Evolutionary conservation across 2,113 vertebrate species (phyloP).

Genomic region (Muntiacus muntjak): DNA sequence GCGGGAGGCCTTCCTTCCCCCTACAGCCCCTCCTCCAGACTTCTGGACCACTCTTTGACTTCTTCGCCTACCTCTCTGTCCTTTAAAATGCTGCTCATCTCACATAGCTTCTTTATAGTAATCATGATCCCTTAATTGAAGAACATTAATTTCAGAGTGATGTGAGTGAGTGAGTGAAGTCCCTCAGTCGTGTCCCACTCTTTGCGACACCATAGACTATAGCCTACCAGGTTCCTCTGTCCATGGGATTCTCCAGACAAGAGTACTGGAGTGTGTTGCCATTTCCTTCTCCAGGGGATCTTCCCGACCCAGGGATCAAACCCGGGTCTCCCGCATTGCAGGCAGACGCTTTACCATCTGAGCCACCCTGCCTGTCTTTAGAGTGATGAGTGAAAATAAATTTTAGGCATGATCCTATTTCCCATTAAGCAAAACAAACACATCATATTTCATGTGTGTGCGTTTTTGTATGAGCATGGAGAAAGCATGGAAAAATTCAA

Average conservation of each 20-base stretch:
- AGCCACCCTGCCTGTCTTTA: neutral
- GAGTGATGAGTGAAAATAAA: neutral
- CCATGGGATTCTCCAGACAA: too few species aligned
- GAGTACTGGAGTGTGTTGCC: too few species aligned
- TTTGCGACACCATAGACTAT: too few species aligned
- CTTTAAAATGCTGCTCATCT: neutral
- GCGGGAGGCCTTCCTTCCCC: neutral
- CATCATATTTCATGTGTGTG: neutral
- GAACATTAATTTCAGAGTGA: conserved; percentile 20
- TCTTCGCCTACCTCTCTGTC: neutral
- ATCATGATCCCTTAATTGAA: neutral
- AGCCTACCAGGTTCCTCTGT: too few species aligned
- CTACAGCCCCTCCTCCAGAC: accelerated
- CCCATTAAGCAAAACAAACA: neutral
- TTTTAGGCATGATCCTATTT: conserved; percentile 15
- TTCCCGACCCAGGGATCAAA: too few species aligned
- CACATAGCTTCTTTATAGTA: neutral
- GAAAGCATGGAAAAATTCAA: neutral
- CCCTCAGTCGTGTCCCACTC: too few species aligned
- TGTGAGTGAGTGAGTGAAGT: neutral
- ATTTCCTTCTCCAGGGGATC: too few species aligned
- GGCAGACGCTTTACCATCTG: too few species aligned
- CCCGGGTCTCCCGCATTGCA: too few species aligned
- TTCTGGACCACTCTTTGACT: neutral
- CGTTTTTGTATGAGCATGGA: neutral